phyloP scores from a whole-genome alignment of 2,113 vertebrate genomes.

The Nothoprocta perdicaria region DNA sequence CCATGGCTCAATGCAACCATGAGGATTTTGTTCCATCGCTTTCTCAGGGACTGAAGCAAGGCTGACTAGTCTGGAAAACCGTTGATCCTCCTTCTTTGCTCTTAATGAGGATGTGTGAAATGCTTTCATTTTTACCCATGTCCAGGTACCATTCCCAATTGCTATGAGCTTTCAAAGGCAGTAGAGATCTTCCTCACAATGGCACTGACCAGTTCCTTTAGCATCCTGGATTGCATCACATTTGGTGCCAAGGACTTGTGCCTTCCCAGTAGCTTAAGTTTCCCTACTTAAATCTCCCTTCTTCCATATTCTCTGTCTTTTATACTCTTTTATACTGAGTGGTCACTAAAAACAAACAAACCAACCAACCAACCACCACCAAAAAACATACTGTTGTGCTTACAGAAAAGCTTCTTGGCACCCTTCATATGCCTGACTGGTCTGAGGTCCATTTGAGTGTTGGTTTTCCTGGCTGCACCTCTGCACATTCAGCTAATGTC shows the following conservation, averaged over 20 bases:
- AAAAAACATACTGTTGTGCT: not conserved
- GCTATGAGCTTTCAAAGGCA: not conserved
- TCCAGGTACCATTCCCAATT: not conserved
- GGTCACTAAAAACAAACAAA: too few relatives aligned
- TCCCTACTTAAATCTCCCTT: not conserved
- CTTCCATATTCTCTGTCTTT: too few relatives aligned
- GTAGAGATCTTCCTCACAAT: not conserved
- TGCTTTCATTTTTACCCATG: not conserved
- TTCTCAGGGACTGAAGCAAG: accelerated
- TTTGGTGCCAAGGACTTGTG: not conserved
- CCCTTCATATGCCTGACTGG: not conserved
- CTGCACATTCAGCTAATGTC: not conserved
- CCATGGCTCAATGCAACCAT: not conserved
- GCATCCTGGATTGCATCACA: not conserved
- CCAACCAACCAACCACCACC: too few relatives aligned
- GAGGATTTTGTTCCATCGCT: not conserved
- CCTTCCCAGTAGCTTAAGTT: not conserved
- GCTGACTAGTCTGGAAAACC: not conserved
- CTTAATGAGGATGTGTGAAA: not conserved
- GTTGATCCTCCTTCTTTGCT: accelerated
- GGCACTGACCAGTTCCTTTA: not conserved
- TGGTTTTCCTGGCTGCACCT: not conserved
- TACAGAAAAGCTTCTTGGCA: not conserved
- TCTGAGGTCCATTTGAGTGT: not conserved
- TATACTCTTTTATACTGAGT: too few relatives aligned